Conservation (phyloP, 1,140 invertebrate genomes). For the Lepidurus couesii region DNA sequence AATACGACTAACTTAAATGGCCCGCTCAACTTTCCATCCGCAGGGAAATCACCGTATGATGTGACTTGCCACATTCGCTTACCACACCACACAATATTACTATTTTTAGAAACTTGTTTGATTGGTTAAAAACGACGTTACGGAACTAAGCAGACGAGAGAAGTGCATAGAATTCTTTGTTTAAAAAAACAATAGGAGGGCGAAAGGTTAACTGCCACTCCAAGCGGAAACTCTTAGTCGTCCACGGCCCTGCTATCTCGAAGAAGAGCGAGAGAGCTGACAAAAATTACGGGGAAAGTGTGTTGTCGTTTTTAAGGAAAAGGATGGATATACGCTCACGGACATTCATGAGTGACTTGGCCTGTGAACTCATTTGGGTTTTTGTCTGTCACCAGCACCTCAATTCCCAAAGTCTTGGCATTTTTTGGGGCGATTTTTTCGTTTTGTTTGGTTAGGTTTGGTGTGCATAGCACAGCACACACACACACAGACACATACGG, state of each 20-base stretch:
- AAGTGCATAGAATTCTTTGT: too few relatives aligned
- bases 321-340: neutral
- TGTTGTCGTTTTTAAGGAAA: neutral
- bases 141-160: too few relatives aligned
- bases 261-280: neutral
- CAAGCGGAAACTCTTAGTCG: too few relatives aligned
- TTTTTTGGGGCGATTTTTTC: neutral
- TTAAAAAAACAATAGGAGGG: neutral
- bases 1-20: neutral
- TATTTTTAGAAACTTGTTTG: too few relatives aligned
- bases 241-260: neutral
- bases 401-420: neutral
- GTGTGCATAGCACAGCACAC: constrained; percentile 8
- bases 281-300: neutral
- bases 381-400: neutral
- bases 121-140: too few relatives aligned
- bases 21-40: neutral
- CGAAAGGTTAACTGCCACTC: neutral
- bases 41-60: neutral
- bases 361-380: constrained; percentile 8
- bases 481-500: neutral
- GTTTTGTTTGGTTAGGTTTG: neutral
- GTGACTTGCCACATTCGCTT: neutral
- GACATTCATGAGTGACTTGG: constrained; percentile 9
- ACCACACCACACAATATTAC: neutral